phyloP scores from a whole-genome alignment of 2,113 vertebrate genomes.

The Pao palembangensis region DNA sequence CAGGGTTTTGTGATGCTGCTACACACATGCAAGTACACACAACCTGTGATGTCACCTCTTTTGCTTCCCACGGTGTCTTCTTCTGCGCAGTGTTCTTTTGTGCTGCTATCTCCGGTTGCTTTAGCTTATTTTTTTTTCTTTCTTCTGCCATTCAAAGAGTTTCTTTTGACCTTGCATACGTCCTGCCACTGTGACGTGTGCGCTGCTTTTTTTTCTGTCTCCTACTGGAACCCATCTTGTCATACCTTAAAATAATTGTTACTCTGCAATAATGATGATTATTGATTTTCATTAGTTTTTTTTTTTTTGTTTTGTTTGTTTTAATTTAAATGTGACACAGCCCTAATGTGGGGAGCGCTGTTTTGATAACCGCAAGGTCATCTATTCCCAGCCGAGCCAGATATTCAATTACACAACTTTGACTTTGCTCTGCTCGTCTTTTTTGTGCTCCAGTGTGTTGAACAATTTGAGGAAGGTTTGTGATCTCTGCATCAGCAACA shows the following conservation, averaged over 20 bases:
- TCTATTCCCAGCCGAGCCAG: slow-evolving; percentile 67
- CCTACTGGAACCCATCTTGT: slow-evolving; percentile 9
- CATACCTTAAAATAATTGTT: too few relatives aligned
- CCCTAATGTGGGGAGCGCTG: slow-evolving; percentile 54
- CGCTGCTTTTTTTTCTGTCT: slow-evolving; percentile 1
- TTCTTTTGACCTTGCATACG: slow-evolving; percentile 37
- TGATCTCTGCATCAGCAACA: not conserved
- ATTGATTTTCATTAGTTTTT: slow-evolving; percentile 44
- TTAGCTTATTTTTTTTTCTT: not conserved
- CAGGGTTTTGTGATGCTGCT: slow-evolving; percentile 48
- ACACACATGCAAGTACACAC: slow-evolving; percentile 2
- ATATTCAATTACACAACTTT: slow-evolving; percentile 72
- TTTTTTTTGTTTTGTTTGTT: too few relatives aligned
- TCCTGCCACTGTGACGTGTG: slow-evolving; percentile 11
- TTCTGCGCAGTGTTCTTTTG: slow-evolving; percentile 25
- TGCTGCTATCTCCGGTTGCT: slow-evolving; percentile 5
- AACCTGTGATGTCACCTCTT: slow-evolving; percentile 49
- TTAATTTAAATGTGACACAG: slow-evolving; percentile 39
- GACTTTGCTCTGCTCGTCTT: slow-evolving; percentile 61
- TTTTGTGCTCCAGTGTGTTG: slow-evolving; percentile 28
- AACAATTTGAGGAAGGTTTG: slow-evolving; percentile 50
- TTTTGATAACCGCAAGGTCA: slow-evolving; percentile 73
- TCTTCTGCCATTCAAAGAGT: slow-evolving; percentile 22
- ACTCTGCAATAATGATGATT: slow-evolving; percentile 19
- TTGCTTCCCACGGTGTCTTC: slow-evolving; percentile 52